A percentile compares a stretch with the other conserved stretches of the same genome.
Evolutionary conservation across 2,113 vertebrate species (phyloP).

Genomic region (Dipodomys merriami): DNA sequence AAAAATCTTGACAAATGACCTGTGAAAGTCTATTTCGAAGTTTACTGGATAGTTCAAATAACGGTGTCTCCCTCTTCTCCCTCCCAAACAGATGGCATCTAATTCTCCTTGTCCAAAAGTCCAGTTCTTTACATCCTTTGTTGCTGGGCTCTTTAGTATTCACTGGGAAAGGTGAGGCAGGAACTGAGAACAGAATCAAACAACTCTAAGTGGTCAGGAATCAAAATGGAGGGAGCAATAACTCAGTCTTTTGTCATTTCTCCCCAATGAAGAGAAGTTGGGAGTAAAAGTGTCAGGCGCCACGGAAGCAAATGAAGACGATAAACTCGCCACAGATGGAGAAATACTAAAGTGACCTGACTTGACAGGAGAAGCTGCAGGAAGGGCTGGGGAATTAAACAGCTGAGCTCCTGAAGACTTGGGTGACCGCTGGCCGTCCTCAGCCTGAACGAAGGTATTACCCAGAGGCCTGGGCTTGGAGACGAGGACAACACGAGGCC

Average conservation of each 20-base stretch:
- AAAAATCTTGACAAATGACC: neutral
- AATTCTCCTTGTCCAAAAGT: neutral
- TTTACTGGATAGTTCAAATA: conserved; percentile 36
- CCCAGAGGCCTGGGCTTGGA: neutral
- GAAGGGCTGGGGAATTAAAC: neutral
- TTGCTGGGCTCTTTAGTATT: neutral
- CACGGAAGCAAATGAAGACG: neutral
- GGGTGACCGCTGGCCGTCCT: neutral
- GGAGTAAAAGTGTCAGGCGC: neutral
- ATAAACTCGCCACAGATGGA: neutral
- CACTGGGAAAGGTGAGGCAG: neutral
- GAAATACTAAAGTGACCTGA: neutral
- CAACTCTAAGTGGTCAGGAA: neutral
- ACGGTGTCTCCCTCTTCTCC: neutral
- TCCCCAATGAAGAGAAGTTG: neutral
- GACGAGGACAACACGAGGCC: neutral
- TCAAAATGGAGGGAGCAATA: neutral
- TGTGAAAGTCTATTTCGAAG: conserved; percentile 24
- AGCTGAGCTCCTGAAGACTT: neutral
- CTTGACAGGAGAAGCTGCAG: neutral
- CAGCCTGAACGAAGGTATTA: neutral
- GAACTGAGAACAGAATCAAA: neutral
- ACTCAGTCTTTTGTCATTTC: neutral
- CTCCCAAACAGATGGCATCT: neutral
- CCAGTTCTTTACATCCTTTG: neutral